Evolutionary conservation across 2,797 vertebrate genomes (phyloP).

Genomic region (Pogonophryne albipinna): DNA sequence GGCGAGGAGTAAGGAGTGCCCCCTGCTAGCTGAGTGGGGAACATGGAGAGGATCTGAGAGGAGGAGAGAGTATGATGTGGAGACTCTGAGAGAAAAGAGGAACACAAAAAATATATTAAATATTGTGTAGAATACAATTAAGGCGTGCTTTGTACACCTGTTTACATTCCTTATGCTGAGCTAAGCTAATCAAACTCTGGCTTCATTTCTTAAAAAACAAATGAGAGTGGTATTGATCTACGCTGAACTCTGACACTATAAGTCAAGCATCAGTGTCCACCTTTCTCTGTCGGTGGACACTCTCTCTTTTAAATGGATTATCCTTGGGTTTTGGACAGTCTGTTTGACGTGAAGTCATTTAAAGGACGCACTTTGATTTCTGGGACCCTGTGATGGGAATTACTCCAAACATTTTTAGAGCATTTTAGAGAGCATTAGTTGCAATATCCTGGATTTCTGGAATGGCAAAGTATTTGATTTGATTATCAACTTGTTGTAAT

Average conservation of each 20-base stretch:
- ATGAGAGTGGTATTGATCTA: neutral
- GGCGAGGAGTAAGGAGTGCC: slow-evolving; percentile 51
- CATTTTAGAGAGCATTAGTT: no score
- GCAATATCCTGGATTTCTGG: no score
- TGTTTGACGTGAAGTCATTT: neutral
- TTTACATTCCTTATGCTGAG: neutral
- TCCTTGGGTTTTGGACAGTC: neutral
- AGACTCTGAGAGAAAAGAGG: slow-evolving; percentile 43
- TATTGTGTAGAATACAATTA: neutral
- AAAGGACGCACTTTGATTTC: neutral
- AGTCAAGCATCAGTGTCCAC: neutral
- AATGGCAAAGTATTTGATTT: no score
- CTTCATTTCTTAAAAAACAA: neutral
- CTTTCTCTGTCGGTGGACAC: no score
- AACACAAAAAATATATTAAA: neutral
- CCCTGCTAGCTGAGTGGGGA: slow-evolving; percentile 56
- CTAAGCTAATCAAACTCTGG: slow-evolving; percentile 2
- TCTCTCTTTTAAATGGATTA: neutral
- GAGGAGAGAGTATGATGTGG: slow-evolving; percentile 48
- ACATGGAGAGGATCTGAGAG: slow-evolving; percentile 72
- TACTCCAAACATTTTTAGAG: no score
- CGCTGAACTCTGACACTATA: neutral
- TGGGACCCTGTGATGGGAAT: neutral
- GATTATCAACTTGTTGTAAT: no score
- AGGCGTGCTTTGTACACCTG: neutral